Conservation (phyloP, 2,888 invertebrate genomes). For the Galeruca laticollis region DNA sequence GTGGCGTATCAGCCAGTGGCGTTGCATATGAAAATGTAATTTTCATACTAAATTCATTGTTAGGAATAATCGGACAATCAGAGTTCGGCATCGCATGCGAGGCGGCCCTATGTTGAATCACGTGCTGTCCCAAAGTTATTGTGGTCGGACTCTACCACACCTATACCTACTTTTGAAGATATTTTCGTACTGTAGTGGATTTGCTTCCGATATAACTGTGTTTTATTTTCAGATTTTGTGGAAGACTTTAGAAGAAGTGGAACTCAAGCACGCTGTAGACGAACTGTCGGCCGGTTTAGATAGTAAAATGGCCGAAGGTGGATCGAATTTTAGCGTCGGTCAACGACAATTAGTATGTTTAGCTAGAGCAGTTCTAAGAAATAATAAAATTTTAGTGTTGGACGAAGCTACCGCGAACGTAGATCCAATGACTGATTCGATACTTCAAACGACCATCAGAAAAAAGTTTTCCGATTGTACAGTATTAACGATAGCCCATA, state of each 20-base stretch:
- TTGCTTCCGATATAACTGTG: too few relatives aligned
- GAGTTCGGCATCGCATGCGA: too few relatives aligned
- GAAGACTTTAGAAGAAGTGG: conserved; percentile 86
- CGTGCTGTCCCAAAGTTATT: too few relatives aligned
- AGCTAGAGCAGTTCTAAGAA: conserved; percentile 72
- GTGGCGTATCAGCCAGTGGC: too few relatives aligned
- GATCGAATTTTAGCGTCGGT: conserved; percentile 62
- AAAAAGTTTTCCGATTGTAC: conserved; percentile 81
- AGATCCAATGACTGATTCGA: conserved; percentile 80
- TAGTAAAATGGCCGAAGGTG: conserved; percentile 81
- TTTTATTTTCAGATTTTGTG: conserved; percentile 74
- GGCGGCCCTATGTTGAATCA: too few relatives aligned
- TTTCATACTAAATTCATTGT: too few relatives aligned
- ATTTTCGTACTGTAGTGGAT: too few relatives aligned
- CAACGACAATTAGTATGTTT: conserved; percentile 79
- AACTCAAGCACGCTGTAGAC: conserved; percentile 73
- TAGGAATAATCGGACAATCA: too few relatives aligned
- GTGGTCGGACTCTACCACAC: too few relatives aligned
- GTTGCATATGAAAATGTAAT: too few relatives aligned
- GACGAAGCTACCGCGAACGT: conserved; percentile 88
- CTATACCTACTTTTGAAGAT: too few relatives aligned
- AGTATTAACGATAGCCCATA: conserved; percentile 86
- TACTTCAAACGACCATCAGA: conserved; percentile 83
- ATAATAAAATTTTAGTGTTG: conserved; percentile 59
- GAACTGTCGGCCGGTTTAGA: conserved; percentile 71